Evolutionary conservation across 2,888 invertebrate genomes (phyloP), one percentile per base, ranked within the genome.

Genomic region (Dryococelus australis): DNA sequence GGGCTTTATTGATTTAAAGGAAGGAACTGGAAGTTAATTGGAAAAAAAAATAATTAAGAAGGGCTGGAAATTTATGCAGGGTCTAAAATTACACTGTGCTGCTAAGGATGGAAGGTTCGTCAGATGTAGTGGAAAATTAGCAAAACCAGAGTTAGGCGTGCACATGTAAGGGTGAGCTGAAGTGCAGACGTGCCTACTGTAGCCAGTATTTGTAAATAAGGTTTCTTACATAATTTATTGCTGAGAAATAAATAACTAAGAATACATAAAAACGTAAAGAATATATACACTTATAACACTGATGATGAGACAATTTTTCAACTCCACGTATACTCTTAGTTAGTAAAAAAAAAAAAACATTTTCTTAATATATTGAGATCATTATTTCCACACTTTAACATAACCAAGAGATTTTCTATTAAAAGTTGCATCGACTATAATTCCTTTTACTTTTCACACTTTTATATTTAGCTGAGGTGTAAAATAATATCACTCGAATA

Each of bases 1-100:
- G 16, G 9, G 43, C 83, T 83, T 83, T 83, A 83, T 83, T 83
- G 83, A 83, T 83, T 28, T 28, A 83, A 83, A 83, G 83, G 43
- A 83, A 35, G 83, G 83, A 43, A 65, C 10, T 65, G 20, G 65
- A 65, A 65, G 65, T 65, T 65, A 65, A 65, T 65, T 65, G 65
- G 65, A 65, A 65, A 65, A 65, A 65, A 51, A 65, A 65, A 65
- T 65, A 65, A 65, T 65, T 65, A 65, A 65, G 65, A 65, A 65
- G n/a, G 65, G 65, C 16, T 24, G 65, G 65, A 65, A 65, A 65
- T 65, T 65, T 65, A 65, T 65, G 65, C 65, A 65, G 24, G 16
- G 65, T 65, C 65, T 65, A 16, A 65, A 65, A 65, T 65, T 65
- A 65, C 65, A 6, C 20, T 12, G 65, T 24, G 65, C 65, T 24